Conservation (phyloP, 2,797 vertebrate species). For the Hippopotamyrus pictus region DNA sequence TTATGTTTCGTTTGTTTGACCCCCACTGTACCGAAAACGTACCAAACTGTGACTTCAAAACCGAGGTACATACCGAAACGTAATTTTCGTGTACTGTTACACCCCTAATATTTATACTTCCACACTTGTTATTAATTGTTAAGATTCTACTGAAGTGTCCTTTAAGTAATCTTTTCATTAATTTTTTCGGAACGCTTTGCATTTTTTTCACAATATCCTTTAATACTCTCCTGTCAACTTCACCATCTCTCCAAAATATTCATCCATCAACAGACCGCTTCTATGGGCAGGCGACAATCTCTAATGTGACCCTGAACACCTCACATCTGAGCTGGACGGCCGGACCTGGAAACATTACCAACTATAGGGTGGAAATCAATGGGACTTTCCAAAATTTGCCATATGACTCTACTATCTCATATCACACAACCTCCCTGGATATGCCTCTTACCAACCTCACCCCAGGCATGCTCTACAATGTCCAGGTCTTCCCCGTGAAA, state of each 20-base stretch:
- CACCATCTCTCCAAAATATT: background rate
- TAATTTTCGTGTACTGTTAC: background rate
- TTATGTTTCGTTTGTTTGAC: background rate
- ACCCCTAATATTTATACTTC: background rate
- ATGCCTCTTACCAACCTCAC: constrained; percentile 16
- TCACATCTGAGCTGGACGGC: constrained; percentile 38
- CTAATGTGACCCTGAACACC: background rate
- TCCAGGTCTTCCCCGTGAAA: constrained; percentile 54
- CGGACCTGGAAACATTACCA: constrained; percentile 22
- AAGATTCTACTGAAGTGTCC: background rate
- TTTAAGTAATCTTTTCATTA: background rate
- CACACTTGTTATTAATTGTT: background rate
- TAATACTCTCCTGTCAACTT: background rate
- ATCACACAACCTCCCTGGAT: background rate
- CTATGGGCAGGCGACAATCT: background rate
- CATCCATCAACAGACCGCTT: constrained; percentile 45
- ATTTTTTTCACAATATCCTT: background rate
- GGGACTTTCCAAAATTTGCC: accelerated
- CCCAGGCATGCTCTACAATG: constrained; percentile 38
- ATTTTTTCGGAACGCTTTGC: background rate
- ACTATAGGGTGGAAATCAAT: constrained; percentile 43
- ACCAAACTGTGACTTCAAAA: background rate
- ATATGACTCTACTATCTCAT: accelerated
- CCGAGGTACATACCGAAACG: background rate
- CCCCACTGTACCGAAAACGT: background rate